Base-by-base conservation (phyloP, 2,113 vertebrate genomes). In the Eudyptes chrysolophus region DNA sequence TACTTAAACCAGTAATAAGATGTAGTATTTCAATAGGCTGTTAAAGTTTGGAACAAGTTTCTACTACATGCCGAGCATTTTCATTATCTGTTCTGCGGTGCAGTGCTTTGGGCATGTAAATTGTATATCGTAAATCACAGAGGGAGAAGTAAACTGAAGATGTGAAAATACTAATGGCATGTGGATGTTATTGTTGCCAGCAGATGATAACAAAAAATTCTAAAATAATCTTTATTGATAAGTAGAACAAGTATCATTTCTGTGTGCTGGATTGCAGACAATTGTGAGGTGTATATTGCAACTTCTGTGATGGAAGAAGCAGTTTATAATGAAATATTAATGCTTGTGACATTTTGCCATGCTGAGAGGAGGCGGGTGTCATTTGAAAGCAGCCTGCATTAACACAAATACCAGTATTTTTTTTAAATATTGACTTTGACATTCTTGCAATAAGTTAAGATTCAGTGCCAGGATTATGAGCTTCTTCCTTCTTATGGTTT, bases 401-500 rank as follows among this genome's bases (percentile, higher is more conserved):
- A 90, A 84, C 52, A 72, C 60, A 92, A 95, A 93, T 84, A 88
- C 24, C 14, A 29, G 36, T 32, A n/a, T 51, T 70, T 83, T 90
- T 82, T 24, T 46, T 1, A 66, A 87, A 72, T 94, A 77, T 25
- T 84, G 66, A 52, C 60, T 90, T 87, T 87, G 87, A 69, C 89
- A 64, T 90, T 76, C 76, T 74, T 97, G 34, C 49, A 92, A 29
- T 92, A 79, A 88, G 96, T 88, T 92, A 97, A 85, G 81, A 90
- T 95, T 72, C 82, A 82, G 81, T 89, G 64, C 79, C 44, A 74
- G 40, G 90, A 92, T 96, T 97, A 94, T 96, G 86, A 91, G 89
- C 40, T 95, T 30, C 84, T 93, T 83, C 94, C 42, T 85, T 95
- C 68, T 88, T 79, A 51, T 42, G 18, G 29, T 86, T 83, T 65